phyloP scores from a whole-genome alignment of 23 tunicate genomes.

The Styela plicata region DNA sequence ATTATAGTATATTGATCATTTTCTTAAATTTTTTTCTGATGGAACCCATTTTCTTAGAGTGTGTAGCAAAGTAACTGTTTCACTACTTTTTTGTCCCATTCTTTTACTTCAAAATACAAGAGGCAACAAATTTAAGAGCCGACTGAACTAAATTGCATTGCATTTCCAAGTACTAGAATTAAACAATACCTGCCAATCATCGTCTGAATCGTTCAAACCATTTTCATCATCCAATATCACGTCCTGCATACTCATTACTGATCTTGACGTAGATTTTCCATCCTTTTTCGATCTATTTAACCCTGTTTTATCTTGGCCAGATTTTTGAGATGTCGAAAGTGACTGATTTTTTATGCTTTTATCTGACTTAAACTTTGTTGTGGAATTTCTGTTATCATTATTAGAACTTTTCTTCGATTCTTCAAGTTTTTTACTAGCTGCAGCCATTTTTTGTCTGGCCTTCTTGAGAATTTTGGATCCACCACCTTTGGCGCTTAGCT shows the following conservation, averaged over 20 bases:
- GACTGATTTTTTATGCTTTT: background rate
- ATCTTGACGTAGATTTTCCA: slow-evolving; percentile 5
- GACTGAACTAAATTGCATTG: too few relatives aligned
- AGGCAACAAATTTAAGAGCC: too few relatives aligned
- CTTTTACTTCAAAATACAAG: too few relatives aligned
- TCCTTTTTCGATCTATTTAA: background rate
- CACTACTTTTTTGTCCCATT: too few relatives aligned
- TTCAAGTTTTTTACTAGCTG: slow-evolving; percentile 17
- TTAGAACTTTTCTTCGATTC: slow-evolving; percentile 10
- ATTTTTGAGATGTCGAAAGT: background rate
- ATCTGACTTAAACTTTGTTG: background rate
- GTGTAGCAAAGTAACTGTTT: too few relatives aligned
- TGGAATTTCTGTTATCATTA: background rate
- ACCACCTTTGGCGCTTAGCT: slow-evolving; percentile 52
- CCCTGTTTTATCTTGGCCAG: background rate
- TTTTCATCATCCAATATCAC: slow-evolving; percentile 27
- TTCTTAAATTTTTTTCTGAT: too few relatives aligned
- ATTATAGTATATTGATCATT: too few relatives aligned
- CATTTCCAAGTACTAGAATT: too few relatives aligned
- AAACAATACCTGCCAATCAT: slow-evolving; percentile 64
- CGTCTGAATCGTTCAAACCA: slow-evolving; percentile 51
- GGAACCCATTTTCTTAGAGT: too few relatives aligned
- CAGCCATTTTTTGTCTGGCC: slow-evolving; percentile 76
- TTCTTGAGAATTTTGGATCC: slow-evolving; percentile 79
- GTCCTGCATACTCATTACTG: slow-evolving; percentile 18